Evolutionary conservation across 2,797 vertebrate species (phyloP), one percentile per base, ranked within the genome.

Genomic region (Eupleurogrammus muticus): DNA sequence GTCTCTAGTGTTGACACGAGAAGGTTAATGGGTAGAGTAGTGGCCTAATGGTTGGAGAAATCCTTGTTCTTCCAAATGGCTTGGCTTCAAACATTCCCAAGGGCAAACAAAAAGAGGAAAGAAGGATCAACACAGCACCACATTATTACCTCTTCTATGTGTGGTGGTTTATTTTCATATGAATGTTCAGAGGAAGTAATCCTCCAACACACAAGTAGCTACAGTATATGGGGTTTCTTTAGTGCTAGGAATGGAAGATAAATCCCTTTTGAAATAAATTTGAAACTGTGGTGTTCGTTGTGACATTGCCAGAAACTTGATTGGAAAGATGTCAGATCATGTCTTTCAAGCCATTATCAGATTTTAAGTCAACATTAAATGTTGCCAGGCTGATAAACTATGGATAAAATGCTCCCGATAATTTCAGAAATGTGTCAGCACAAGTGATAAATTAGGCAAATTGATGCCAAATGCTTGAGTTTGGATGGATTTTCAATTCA

Each of bases 351-450:
- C 65, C 32, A 23, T 69, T 70, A 70, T 64, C 57, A 59, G 51
- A 46, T 66, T 80, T 69, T 9, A 51, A 61, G 70, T 75, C 53
- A 47, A 64, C 50, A 57, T 55, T 47, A 63, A 59, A 62, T 13
- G 40, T 54, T 55, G 23, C 57, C 11, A 21, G 17, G 11, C 14
- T 61, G 50, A 64, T 73, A 70, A 42, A 42, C 14, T 42, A 14
- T 16, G 14, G 38, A 42, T 42, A 14, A 42, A 42, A 42, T 16
- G 38, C 38, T 42, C 35, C 46, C 1, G 5, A 12, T 21, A 35
- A 35, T 19, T 64, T n/a, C 32, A 66, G 55, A 35, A 74, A 76
- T 54, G 40, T 69, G 58, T 78, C 51, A 66, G 70, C 40, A 49
- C 21, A 17, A 34, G 20, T 1, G 2, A 51, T 50, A 49, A 38